Percentiles rank a stretch among this genome's conserved stretches.
phyloP scores from a whole-genome alignment of 2,113 vertebrate species.

The Phalacrocorax aristotelis region DNA sequence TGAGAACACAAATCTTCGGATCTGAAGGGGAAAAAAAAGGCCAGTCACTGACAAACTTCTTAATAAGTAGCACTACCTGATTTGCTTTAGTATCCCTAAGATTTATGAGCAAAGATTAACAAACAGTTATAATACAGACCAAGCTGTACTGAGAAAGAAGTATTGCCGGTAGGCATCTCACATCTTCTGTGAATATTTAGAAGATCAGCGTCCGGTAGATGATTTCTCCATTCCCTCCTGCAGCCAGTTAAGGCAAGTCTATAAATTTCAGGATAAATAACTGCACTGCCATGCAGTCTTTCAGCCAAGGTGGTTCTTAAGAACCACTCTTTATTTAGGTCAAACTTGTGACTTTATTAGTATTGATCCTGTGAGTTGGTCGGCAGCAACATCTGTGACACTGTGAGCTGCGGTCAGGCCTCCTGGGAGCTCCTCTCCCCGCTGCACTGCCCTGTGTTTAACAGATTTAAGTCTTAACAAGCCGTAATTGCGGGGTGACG shows the following conservation, averaged over 20 bases:
- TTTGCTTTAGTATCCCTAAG: background rate
- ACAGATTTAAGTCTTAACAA: accelerated
- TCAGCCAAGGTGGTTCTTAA: background rate
- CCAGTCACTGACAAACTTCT: background rate
- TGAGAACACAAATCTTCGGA: background rate
- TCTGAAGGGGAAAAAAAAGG: background rate
- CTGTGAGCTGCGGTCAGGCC: background rate
- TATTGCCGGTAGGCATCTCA: background rate
- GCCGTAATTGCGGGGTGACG: accelerated
- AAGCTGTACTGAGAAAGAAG: background rate
- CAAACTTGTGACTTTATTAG: background rate
- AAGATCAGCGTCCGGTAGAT: too few relatives aligned
- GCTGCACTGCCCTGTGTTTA: accelerated
- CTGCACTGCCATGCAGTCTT: background rate
- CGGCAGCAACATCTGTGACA: accelerated
- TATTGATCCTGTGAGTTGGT: background rate
- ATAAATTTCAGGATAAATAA: background rate
- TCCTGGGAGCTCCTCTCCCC: background rate
- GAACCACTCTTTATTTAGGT: background rate
- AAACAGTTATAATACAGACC: background rate
- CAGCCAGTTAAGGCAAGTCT: background rate
- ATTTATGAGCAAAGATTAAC: background rate
- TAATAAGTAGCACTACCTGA: background rate
- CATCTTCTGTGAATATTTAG: background rate
- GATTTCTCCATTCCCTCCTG: background rate